Evolutionary conservation across 2,888 invertebrate genomes (phyloP).

Genomic region (Hipparchia sbordonii): DNA sequence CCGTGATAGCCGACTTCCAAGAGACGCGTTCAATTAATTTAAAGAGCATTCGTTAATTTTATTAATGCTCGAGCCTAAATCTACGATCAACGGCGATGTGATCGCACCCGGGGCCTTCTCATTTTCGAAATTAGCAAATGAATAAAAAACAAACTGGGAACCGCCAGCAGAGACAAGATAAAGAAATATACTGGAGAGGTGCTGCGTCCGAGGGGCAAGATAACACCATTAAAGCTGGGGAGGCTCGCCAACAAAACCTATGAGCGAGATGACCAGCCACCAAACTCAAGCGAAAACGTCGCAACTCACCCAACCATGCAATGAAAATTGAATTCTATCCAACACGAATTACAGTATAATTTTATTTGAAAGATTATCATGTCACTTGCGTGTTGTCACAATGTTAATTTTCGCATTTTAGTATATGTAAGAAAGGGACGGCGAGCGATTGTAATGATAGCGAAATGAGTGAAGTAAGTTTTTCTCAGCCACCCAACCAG

Average conservation of each 20-base stretch:
- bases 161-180: constrained; percentile 81
- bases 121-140: constrained; percentile 83
- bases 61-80: constrained; percentile 77
- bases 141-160: constrained; percentile 73
- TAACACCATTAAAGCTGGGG: constrained; percentile 82
- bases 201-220: constrained; percentile 79
- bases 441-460: constrained; percentile 75
- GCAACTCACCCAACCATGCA: constrained; percentile 12
- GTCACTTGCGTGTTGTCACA: constrained; percentile 38
- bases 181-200: constrained; percentile 82
- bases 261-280: constrained; percentile 62
- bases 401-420: constrained; percentile 41
- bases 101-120: constrained; percentile 72
- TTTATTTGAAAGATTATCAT: constrained; percentile 8
- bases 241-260: constrained; percentile 71
- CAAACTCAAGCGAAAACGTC: constrained; percentile 38
- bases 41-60: constrained; percentile 80
- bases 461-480: constrained; percentile 81
- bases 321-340: constrained; percentile 34
- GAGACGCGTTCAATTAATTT: constrained; percentile 77
- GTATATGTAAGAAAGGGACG: constrained; percentile 65
- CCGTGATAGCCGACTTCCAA: constrained; percentile 68
- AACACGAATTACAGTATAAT: constrained; percentile 28
- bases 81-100: constrained; percentile 75
- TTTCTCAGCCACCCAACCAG: constrained; percentile 83